Conservation (phyloP, 2,797 vertebrate genomes). For the Eulemur albifrons region DNA sequence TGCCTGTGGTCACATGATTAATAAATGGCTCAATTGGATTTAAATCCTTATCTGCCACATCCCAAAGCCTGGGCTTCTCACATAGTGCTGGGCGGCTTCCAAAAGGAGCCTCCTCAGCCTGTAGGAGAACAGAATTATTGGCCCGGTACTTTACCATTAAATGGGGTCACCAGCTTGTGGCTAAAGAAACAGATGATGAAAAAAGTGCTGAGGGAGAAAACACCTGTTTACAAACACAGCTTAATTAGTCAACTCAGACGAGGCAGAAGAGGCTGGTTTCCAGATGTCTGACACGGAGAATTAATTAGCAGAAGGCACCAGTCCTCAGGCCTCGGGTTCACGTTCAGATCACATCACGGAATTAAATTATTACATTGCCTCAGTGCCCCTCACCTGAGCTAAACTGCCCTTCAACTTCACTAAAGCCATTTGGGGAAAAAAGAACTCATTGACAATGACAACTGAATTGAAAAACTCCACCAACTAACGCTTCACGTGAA, state of each 20-base stretch:
- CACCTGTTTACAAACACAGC: slow-evolving; percentile 80
- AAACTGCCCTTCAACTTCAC: background rate
- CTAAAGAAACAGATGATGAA: slow-evolving; percentile 77
- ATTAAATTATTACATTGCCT: slow-evolving; percentile 61
- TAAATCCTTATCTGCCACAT: background rate
- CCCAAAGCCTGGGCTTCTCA: background rate
- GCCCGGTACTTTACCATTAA: slow-evolving; percentile 58
- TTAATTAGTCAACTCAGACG: slow-evolving; percentile 82
- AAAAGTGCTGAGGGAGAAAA: slow-evolving; percentile 73
- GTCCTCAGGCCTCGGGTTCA: slow-evolving; percentile 75
- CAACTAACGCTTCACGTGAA: background rate
- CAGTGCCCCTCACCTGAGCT: background rate
- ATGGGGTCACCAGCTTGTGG: slow-evolving; percentile 68
- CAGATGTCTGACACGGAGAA: slow-evolving; percentile 79
- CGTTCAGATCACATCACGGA: slow-evolving; percentile 72
- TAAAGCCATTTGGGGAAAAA: background rate
- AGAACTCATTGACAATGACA: slow-evolving; percentile 20
- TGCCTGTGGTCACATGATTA: slow-evolving; percentile 9
- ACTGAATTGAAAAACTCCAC: background rate
- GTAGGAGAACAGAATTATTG: slow-evolving; percentile 26
- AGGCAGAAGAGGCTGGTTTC: slow-evolving; percentile 78
- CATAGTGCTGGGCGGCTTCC: background rate
- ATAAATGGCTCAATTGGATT: slow-evolving; percentile 8
- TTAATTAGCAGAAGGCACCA: slow-evolving; percentile 81
- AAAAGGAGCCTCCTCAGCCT: background rate